Evolutionary conservation across 1,140 invertebrate species (phyloP).

Genomic region (Epicauta chinensis): DNA sequence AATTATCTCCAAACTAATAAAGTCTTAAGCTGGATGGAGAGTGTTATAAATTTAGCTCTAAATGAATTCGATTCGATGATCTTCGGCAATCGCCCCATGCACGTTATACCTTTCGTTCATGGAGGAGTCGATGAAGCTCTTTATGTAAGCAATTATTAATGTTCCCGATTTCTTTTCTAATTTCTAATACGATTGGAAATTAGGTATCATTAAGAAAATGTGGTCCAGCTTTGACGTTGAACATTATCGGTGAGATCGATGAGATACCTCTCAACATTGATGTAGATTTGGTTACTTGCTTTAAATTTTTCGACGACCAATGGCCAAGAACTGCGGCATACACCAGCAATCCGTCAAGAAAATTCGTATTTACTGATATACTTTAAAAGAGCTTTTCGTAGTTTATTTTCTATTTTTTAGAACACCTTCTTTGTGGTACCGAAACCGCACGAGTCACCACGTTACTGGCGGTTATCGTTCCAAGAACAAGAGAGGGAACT

Average conservation of each 20-base stretch:
- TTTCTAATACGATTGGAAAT: neutral
- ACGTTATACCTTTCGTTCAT: neutral
- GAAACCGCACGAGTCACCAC: slow-evolving; percentile 9
- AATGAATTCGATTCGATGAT: slow-evolving; percentile 5
- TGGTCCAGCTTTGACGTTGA: slow-evolving; percentile 6
- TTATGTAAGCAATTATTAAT: neutral
- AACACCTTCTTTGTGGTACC: slow-evolving; percentile 27
- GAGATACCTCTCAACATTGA: slow-evolving; percentile 14
- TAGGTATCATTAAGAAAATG: neutral
- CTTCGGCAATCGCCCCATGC: neutral
- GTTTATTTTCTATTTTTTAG: slow-evolving; percentile 7
- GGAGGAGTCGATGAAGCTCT: neutral
- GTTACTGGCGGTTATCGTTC: slow-evolving; percentile 39
- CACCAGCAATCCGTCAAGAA: too few relatives aligned
- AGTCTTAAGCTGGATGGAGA: slow-evolving; percentile 25
- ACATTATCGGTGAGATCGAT: neutral
- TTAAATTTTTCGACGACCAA: slow-evolving; percentile 1
- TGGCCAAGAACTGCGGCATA: slow-evolving; percentile 1
- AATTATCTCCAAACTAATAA: slow-evolving; percentile 14
- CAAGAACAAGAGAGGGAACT: slow-evolving; percentile 42
- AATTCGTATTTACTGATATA: too few relatives aligned
- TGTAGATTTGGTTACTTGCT: slow-evolving; percentile 7
- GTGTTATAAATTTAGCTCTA: slow-evolving; percentile 15
- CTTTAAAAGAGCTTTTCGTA: too few relatives aligned
- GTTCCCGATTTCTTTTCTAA: neutral